Conservation (phyloP, 2,797 vertebrate species). For the Gambusia yucatana region DNA sequence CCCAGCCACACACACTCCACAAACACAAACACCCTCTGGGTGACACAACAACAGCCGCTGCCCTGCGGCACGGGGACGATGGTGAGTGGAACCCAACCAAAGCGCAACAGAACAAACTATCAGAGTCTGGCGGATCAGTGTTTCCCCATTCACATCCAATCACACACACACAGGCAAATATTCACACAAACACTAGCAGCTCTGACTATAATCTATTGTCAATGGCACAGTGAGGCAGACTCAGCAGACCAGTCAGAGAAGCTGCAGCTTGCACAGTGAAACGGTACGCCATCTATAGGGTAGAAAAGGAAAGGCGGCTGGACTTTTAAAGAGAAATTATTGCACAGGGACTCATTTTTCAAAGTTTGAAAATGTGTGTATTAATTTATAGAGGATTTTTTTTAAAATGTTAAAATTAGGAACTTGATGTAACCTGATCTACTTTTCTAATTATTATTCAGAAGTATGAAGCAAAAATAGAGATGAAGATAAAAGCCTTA, state of each 20-base stretch:
- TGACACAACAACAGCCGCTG: slow-evolving; percentile 59
- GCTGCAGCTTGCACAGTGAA: slow-evolving; percentile 15
- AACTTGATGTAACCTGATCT: background rate
- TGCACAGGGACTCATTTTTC: background rate
- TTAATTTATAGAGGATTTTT: background rate
- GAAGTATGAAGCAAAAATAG: background rate
- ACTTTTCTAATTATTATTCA: background rate
- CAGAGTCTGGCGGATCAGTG: slow-evolving; percentile 54
- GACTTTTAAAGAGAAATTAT: background rate
- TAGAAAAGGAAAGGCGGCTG: background rate
- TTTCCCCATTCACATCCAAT: slow-evolving; percentile 39
- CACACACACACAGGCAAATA: slow-evolving; percentile 14
- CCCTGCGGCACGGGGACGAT: slow-evolving; percentile 44
- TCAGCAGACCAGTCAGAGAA: slow-evolving; percentile 33
- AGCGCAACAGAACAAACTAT: slow-evolving; percentile 53
- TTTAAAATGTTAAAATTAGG: background rate
- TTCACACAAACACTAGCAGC: slow-evolving; percentile 31
- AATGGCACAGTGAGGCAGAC: slow-evolving; percentile 53
- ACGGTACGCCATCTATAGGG: slow-evolving; percentile 27
- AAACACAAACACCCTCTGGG: slow-evolving; percentile 52
- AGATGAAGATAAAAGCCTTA: background rate
- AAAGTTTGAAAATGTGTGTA: background rate
- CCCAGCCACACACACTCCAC: slow-evolving; percentile 37
- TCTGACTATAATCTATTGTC: slow-evolving; percentile 65
- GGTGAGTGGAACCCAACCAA: slow-evolving; percentile 55